Base-by-base conservation (phyloP, 1,140 invertebrate genomes). In the Rhopalosiphum padi region DNA sequence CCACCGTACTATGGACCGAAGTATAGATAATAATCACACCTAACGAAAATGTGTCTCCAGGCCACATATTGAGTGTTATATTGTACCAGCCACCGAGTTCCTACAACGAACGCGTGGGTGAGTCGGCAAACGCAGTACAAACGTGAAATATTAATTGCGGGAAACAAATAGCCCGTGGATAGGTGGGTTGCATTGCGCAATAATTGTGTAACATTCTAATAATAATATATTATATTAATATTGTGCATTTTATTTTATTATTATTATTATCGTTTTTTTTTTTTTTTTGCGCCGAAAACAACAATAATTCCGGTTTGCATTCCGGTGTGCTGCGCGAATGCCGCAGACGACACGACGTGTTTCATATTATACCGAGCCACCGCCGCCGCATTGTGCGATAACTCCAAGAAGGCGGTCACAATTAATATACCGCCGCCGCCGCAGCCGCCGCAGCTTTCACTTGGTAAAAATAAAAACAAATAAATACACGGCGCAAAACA, bases 301-400 rank as follows among this genome's bases (percentile, higher is more conserved):
- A 60, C 53, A 43, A 77, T 77, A 68, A 90, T 90, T 90, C 89
- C 89, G 89, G 89, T 90, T 90, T 25, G 23, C 37, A 4, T 82
- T 82, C 6, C 43, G 25, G 37, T 46, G 60, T 15, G 30, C 60
- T 46, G 60, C 30, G 30, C 60, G 30, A n/a, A 77, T 77, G 30
- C 60, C 60, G 77, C 60, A 68, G 23, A 48, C 21, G 60, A 82
- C 25, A n/a, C 21, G 51, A 68, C 21, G 60, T 92, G 60, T 82
- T 92, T 92, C 60, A 77, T 77, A 77, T 77, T 35, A 85, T 51
- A 30, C 91, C 91, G 48, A 1, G 48, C 30, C 55, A 30, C 55
- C 15, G 53, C 53, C 22, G 60, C 60, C 60, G n/a, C 83, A 93
- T 93, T 83, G 77, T 86, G 83, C 68, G 77, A 92, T 82, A 92